Evolutionary conservation across 1,140 invertebrate species (phyloP).

Genomic region (Bombyx mandarina): DNA sequence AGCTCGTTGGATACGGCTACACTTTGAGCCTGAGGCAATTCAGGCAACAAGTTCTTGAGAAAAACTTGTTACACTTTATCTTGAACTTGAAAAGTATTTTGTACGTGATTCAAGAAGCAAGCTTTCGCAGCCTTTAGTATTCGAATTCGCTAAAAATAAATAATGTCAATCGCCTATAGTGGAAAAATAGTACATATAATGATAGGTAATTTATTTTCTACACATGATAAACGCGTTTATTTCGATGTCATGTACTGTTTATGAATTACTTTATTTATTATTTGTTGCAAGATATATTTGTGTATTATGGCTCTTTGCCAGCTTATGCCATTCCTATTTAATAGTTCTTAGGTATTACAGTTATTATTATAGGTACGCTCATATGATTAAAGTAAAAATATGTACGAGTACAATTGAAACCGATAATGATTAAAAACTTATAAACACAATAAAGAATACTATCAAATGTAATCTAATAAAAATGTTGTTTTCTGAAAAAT

Average conservation of each 20-base stretch:
- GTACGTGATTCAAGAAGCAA: no score
- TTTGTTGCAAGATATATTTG: constrained; percentile 3
- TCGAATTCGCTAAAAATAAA: no score
- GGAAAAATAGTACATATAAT: no score
- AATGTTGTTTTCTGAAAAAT: neutral
- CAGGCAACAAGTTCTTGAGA: constrained; percentile 25
- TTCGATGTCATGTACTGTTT: no score
- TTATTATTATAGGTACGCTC: neutral
- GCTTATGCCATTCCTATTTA: constrained; percentile 8
- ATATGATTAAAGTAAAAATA: neutral
- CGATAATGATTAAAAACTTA: neutral
- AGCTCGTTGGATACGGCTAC: constrained; percentile 20
- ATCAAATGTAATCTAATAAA: neutral
- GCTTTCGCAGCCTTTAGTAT: no score
- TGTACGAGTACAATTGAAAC: neutral
- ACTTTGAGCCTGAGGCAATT: constrained; percentile 23
- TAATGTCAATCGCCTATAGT: no score
- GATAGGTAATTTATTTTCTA: no score
- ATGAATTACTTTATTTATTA: no score
- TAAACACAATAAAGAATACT: neutral
- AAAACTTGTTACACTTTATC: constrained; percentile 23
- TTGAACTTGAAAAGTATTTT: no score
- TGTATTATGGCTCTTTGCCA: constrained; percentile 13
- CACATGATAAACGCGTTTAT: no score
- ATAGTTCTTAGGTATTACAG: neutral